A percentile compares a stretch with the other conserved stretches of the same genome.
phyloP scores from a whole-genome alignment of 2,797 vertebrate species.

The Lates japonicus region DNA sequence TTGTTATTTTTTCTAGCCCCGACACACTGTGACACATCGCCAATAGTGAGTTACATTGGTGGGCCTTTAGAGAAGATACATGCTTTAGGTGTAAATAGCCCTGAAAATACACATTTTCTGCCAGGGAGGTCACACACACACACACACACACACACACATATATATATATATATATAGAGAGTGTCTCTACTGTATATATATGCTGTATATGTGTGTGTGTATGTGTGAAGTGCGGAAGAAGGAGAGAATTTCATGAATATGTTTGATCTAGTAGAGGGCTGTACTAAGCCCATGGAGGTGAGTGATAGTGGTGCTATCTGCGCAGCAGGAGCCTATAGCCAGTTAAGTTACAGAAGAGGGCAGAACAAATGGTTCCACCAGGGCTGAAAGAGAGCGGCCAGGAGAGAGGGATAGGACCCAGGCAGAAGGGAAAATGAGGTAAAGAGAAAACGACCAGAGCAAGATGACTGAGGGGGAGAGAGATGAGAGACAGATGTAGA shows the following conservation, averaged over 20 bases:
- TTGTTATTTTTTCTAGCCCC: constrained; percentile 27
- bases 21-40: constrained; percentile 33
- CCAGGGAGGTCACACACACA: constrained; percentile 42
- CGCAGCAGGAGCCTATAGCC: constrained; percentile 74
- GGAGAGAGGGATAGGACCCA: constrained; percentile 39
- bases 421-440: constrained; percentile 56
- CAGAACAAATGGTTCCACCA: constrained; percentile 79
- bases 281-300: constrained; percentile 82
- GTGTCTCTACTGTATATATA: constrained; percentile 1
- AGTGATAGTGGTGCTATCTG: constrained; percentile 80
- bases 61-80: constrained; percentile 39
- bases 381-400: constrained; percentile 58
- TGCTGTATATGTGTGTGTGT: constrained; percentile 6
- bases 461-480: constrained; percentile 48
- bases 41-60: constrained; percentile 17
- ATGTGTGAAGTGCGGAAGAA: constrained; percentile 30
- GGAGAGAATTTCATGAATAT: constrained; percentile 81
- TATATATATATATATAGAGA: constrained; percentile 2
- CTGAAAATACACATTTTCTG: constrained; percentile 66
- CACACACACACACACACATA: neutral
- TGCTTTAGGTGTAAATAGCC: constrained; percentile 49
- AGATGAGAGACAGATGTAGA: constrained; percentile 67
- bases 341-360: constrained; percentile 77
- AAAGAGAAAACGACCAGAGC: constrained; percentile 49
- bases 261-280: constrained; percentile 75